Evolutionary conservation across 2,113 vertebrate genomes (phyloP).

Genomic region (Phylloscopus trochiloides): DNA sequence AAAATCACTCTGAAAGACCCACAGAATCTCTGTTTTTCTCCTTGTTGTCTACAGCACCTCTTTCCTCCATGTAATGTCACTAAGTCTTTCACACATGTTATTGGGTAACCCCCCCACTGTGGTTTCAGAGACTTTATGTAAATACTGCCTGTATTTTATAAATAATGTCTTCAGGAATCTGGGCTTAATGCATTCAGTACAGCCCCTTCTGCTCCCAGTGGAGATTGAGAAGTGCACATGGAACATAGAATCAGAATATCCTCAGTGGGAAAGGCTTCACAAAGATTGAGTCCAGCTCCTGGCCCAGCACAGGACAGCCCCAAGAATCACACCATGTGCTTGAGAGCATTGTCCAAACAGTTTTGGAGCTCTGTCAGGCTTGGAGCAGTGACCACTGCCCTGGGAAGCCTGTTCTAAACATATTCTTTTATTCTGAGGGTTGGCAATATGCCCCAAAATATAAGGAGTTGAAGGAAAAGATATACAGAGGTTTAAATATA

Average conservation of each 20-base stretch:
- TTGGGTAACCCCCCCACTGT: background rate
- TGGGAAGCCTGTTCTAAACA: background rate
- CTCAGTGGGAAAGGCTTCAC: background rate
- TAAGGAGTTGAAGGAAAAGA: background rate
- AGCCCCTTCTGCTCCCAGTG: background rate
- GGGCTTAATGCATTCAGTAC: fast-evolving
- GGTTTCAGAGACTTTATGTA: background rate
- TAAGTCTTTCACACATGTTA: background rate
- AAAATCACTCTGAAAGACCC: background rate
- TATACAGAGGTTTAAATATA: background rate
- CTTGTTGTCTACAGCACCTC: background rate
- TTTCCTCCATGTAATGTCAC: background rate
- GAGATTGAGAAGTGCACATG: background rate
- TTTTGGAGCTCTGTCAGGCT: background rate
- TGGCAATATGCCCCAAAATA: background rate
- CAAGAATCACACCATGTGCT: background rate
- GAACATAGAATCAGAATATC: background rate
- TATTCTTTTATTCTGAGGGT: background rate
- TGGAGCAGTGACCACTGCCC: background rate
- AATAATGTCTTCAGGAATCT: background rate
- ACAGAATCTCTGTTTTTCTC: background rate
- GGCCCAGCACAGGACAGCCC: background rate
- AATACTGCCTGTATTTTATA: background rate
- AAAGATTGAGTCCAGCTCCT: background rate
- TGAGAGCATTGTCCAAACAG: background rate